Base-by-base conservation (phyloP, 2,797 vertebrate species). In the Lithobates pipiens region DNA sequence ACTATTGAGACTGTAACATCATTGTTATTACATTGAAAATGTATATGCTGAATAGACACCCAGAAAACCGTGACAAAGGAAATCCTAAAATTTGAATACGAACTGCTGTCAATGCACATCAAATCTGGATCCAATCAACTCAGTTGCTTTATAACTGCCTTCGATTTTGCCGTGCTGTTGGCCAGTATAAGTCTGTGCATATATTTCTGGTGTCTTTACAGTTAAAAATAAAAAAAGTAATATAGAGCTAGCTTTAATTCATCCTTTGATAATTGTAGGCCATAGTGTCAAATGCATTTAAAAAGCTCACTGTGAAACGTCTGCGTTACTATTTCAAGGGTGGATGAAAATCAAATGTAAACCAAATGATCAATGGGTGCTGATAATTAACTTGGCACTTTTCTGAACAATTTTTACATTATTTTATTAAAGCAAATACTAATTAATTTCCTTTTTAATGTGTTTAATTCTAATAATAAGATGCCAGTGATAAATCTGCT, bases 361-460 rank as follows among this genome's bases (percentile, higher is more conserved):
- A 87, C 70, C 70, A 83, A 83, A 82, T 87, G 85, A 87, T 87
- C 85, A 83, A 83, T 87, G 85, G 61, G 46, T 83, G 69, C 81
- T 83, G 69, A 87, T 87, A 87, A 83, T 87, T 87, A 83, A 87
- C 80, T 87, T 87, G 85, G 85, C 85, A 83, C 85, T 74, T 87
- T 83, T 32, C 80, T 75, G 81, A 87, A 83, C 81, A 87, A 79
- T 87, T 81, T 83, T 79, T 76, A 79, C 32, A 34, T 83, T 79
- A 83, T 69, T 61, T 57, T 80, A 87, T 83, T 83, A 83, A 87
- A 87, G 81, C 32, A 83, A 87, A 87, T 87, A 80, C 85, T 87
- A 87, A 87, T 87, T 83, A 79, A 83, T 87, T 83, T 83, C 44
- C 69, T 76, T 42, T 83, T 83, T 87, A 79, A 87, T 87, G 81